Evolutionary conservation across 2,888 invertebrate genomes (phyloP), one percentile per base, ranked within the genome.

Genomic region (Acleris cristana): DNA sequence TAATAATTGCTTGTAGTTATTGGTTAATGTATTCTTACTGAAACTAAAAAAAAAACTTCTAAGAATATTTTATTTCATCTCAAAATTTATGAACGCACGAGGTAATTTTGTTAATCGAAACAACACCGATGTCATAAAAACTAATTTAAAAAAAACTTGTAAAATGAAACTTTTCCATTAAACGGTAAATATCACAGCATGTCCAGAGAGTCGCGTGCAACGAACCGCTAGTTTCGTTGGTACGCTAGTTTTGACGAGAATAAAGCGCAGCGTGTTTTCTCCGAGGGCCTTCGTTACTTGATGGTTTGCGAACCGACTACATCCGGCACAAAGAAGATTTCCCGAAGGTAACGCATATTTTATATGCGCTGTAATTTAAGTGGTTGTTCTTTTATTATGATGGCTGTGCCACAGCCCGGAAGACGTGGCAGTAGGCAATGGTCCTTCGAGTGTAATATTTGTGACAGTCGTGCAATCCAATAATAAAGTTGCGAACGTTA

Each of bases 301-400:
- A 85, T 83, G 84, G 83, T 78, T 86, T 85, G 84, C 79, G 84
- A 83, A 83, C 81, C 80, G 81, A 83, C 82, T 86, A 84, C 81
- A 81, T 81, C 79, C 75, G 82, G 76, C 76, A 79, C 78, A 78
- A 78, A 73, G 81, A 83, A 89, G 88, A 90, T 90, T 90, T 90
- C 90, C 90, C 90, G 78, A 65, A 81, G 89, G 89, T 84, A 83
- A 85, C 82, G 88, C 88, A 89, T 89, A 87, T 87, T 87, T 89
- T 85, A 89, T 87, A 83, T 79, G 79, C 77, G 79, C 77, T 82
- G 83, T 87, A 85, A 88, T 89, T 86, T 86, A 85, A 88, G 84
- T 84, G 80, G 78, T 80, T 82, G 76, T 74, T 83, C 76, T 82
- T 81, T 83, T 85, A 82, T 81, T 81, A 81, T 81, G 79, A 82